These are phyloP conservation scores for Connochaetes taurinus DNA, from an alignment of 2,113 vertebrate genomes.

Conservation along the genomic window DNA sequence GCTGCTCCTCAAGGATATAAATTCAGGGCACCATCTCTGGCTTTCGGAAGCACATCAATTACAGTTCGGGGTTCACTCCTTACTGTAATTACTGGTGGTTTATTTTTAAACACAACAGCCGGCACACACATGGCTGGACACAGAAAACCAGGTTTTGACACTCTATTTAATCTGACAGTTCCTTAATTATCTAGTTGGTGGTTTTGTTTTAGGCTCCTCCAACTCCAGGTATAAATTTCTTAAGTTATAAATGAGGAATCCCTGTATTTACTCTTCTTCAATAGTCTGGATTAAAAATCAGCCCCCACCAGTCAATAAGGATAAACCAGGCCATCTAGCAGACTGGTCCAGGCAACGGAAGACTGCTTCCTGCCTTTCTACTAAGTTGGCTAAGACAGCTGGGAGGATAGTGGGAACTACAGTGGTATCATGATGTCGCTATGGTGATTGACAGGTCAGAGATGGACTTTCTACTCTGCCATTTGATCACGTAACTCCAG, in stretches of 20 bases:
- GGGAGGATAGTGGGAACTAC: not conserved
- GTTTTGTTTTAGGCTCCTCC: not conserved
- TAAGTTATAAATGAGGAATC: not conserved
- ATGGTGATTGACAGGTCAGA: not conserved
- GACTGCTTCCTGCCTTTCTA: not conserved
- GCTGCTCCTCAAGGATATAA: not conserved
- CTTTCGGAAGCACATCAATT: not conserved
- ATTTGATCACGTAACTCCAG: not conserved
- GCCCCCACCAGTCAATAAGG: no score
- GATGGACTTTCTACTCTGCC: not conserved
- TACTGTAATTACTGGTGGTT: not conserved
- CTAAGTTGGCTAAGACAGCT: no score
- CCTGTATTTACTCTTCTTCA: not conserved
- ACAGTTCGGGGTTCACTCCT: not conserved
- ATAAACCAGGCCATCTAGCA: no score
- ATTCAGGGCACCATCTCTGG: not conserved
- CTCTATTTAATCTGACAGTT: not conserved
- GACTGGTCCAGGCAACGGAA: fast-evolving
- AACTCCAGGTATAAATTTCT: not conserved
- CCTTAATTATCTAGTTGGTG: not conserved
- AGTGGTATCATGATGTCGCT: not conserved
- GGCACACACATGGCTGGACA: not conserved
- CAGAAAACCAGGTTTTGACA: not conserved
- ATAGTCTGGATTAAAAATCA: not conserved
- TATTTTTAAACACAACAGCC: not conserved